Evolutionary conservation across 2,888 invertebrate species (phyloP).

Genomic region (Ceramica pisi): DNA sequence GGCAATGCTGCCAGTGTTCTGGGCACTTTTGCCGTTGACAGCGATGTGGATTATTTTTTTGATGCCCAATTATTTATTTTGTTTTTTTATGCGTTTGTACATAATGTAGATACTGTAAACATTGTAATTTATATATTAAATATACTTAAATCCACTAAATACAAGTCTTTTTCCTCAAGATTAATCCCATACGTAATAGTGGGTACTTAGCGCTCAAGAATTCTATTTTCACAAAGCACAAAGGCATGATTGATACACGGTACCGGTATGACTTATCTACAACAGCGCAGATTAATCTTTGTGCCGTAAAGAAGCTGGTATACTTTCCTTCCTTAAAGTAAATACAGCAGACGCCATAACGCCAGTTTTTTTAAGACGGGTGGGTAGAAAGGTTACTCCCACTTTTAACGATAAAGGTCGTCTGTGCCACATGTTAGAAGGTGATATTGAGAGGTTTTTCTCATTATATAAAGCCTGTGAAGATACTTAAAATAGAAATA

Average conservation of each 20-base stretch:
- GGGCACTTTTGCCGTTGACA: no score
- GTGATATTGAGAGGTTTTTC: not conserved
- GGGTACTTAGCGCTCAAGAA: constrained; percentile 28
- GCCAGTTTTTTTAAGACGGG: not conserved
- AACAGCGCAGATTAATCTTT: constrained; percentile 49
- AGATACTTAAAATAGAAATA: not conserved
- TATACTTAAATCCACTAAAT: not conserved
- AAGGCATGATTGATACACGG: constrained; percentile 57
- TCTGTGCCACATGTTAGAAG: not conserved
- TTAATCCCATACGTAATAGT: constrained; percentile 15
- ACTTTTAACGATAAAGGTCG: not conserved
- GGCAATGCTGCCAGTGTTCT: no score
- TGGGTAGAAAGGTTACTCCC: not conserved
- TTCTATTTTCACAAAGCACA: constrained; percentile 50
- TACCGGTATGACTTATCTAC: constrained; percentile 54
- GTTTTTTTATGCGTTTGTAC: no score
- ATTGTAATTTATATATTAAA: no score
- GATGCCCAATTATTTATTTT: no score
- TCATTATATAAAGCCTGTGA: not conserved
- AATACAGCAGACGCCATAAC: constrained; percentile 18
- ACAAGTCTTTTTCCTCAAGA: constrained; percentile 13
- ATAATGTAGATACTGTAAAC: no score
- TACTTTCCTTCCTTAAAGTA: constrained; percentile 24
- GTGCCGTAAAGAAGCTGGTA: constrained; percentile 26
- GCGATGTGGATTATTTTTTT: no score